Conservation (phyloP, 37 sponge, comb jelly and placozoan genomes). For the Axinella damicornis region DNA sequence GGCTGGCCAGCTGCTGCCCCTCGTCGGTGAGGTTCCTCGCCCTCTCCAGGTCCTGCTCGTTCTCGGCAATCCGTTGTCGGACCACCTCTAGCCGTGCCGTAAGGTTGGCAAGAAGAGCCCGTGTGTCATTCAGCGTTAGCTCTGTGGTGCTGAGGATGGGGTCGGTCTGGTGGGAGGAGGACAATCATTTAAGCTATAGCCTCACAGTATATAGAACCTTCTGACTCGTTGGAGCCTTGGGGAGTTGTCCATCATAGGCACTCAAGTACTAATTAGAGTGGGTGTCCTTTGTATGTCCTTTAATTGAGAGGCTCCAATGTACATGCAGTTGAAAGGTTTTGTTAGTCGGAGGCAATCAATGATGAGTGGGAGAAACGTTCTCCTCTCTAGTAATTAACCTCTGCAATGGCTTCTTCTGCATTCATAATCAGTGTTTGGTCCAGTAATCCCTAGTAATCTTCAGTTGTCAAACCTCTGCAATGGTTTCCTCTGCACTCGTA, state of each 20-base stretch:
- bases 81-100: background rate
- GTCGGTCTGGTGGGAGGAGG: background rate
- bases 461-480: background rate
- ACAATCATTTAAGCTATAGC: background rate
- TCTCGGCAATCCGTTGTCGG: background rate
- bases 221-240: too few relatives aligned
- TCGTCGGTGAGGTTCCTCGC: background rate
- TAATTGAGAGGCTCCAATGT: too few relatives aligned
- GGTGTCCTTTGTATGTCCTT: too few relatives aligned
- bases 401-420: background rate
- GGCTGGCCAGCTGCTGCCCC: background rate
- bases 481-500: background rate
- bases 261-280: too few relatives aligned
- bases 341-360: too few relatives aligned
- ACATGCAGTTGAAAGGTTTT: too few relatives aligned
- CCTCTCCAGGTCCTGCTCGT: slow-evolving; percentile 7
- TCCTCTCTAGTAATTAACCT: background rate
- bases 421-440: background rate
- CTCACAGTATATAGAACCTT: background rate
- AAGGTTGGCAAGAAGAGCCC: background rate
- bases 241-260: too few relatives aligned
- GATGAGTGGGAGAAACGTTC: too few relatives aligned
- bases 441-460: too few relatives aligned
- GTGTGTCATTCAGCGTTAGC: background rate
- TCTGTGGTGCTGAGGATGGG: background rate